These are phyloP conservation scores for Conger conger DNA, from an alignment of 2,113 vertebrate species.

Conservation along the genomic window DNA sequence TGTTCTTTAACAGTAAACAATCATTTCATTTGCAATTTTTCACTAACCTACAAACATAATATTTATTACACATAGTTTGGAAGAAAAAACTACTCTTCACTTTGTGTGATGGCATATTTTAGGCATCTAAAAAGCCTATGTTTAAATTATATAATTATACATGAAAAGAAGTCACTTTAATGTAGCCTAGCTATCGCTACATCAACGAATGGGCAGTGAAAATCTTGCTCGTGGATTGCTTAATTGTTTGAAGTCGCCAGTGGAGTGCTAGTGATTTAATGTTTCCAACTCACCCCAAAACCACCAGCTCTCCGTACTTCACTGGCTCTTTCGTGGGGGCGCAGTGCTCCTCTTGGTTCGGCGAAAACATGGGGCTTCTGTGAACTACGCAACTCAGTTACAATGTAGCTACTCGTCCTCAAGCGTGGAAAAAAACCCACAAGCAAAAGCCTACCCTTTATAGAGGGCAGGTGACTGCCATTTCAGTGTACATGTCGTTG, in stretches of 20 bases:
- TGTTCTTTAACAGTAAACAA: not conserved
- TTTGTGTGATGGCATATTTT: not conserved
- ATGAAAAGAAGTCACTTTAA: not conserved
- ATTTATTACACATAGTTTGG: not conserved
- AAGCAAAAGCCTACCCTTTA: conserved; percentile 48
- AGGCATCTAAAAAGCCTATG: not conserved
- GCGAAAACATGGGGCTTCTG: conserved; percentile 86
- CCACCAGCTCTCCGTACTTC: conserved; percentile 93
- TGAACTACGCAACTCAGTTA: conserved; percentile 45
- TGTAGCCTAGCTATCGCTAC: not conserved
- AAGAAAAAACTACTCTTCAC: not conserved
- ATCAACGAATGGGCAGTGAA: not conserved
- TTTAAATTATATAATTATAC: not conserved
- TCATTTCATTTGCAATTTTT: not conserved
- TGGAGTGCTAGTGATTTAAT: not conserved
- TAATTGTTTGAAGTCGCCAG: not conserved
- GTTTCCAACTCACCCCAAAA: conserved; percentile 82
- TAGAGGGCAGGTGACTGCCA: conserved; percentile 45
- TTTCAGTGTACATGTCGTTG: conserved; percentile 41
- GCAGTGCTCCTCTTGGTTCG: conserved; percentile 86
- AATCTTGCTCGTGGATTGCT: not conserved
- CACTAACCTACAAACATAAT: not conserved
- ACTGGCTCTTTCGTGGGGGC: conserved; percentile 89
- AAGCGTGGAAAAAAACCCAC: conserved; percentile 30
- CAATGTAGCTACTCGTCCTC: conserved; percentile 30